phyloP scores from a whole-genome alignment of 2,888 invertebrate species.

The Gastracanthus pulcherrimus region DNA sequence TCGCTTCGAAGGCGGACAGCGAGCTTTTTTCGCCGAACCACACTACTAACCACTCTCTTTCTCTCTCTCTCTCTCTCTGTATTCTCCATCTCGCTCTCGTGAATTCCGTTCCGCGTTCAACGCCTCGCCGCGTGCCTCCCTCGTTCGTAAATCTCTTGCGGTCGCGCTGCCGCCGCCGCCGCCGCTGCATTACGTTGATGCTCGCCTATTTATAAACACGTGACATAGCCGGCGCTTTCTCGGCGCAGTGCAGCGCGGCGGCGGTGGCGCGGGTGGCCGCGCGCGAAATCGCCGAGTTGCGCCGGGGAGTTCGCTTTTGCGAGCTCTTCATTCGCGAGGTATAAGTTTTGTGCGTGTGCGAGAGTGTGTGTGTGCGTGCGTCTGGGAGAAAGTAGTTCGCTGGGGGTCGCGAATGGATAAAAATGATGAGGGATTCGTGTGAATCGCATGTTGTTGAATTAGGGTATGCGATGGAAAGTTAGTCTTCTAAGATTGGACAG shows the following conservation, averaged over 20 bases:
- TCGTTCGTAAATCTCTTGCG: slow-evolving; percentile 75
- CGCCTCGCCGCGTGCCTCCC: slow-evolving; percentile 58
- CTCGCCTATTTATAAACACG: slow-evolving; percentile 74
- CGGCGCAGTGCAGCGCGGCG: slow-evolving; percentile 54
- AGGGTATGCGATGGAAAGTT: too few relatives aligned
- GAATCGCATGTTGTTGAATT: too few relatives aligned
- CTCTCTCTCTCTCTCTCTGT: not conserved
- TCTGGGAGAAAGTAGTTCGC: too few relatives aligned
- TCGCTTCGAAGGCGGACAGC: not conserved
- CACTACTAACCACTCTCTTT: too few relatives aligned
- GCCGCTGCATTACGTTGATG: slow-evolving; percentile 73
- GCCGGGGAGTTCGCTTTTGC: too few relatives aligned
- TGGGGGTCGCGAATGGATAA: too few relatives aligned
- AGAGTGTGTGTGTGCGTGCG: too few relatives aligned
- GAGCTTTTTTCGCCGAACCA: not conserved
- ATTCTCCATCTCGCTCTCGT: slow-evolving; percentile 84
- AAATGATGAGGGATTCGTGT: too few relatives aligned
- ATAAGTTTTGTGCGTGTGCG: too few relatives aligned
- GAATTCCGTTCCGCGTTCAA: slow-evolving; percentile 74
- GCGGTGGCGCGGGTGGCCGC: slow-evolving; percentile 15
- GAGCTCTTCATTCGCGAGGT: too few relatives aligned
- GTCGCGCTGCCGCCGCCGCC: slow-evolving; percentile 65
- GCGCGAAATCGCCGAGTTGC: slow-evolving; percentile 18
- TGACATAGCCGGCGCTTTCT: slow-evolving; percentile 65
- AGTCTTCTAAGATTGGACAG: too few relatives aligned